phyloP scores from a whole-genome alignment of 2,113 vertebrate species.

The Oryzias woworae region DNA sequence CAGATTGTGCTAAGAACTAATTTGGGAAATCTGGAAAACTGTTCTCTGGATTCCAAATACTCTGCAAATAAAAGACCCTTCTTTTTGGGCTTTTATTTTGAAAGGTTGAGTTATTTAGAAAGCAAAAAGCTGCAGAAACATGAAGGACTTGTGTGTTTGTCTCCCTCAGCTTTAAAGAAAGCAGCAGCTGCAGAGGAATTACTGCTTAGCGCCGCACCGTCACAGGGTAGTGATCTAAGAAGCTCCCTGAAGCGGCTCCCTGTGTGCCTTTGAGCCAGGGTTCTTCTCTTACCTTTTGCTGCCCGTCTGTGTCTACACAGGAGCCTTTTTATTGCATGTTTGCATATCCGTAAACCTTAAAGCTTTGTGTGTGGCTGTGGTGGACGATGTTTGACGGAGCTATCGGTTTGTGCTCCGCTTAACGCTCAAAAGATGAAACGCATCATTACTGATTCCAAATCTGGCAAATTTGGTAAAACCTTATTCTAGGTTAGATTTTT shows the following conservation, averaged over 20 bases:
- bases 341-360: slow-evolving; percentile 11
- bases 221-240: slow-evolving; percentile 88
- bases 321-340: slow-evolving; percentile 31
- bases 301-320: slow-evolving; percentile 56
- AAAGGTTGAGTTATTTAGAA: no score
- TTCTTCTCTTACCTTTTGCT: slow-evolving; percentile 53
- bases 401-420: slow-evolving; percentile 47
- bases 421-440: no score
- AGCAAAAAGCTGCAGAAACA: neutral
- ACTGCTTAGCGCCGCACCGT: slow-evolving; percentile 81
- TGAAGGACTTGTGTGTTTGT: slow-evolving; percentile 19
- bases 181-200: slow-evolving; percentile 86
- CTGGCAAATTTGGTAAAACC: no score
- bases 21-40: neutral
- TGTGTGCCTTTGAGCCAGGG: slow-evolving; percentile 1
- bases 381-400: neutral
- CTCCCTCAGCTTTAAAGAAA: slow-evolving; percentile 57
- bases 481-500: no score
- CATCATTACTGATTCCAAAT: no score
- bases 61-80: no score
- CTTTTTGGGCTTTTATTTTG: no score
- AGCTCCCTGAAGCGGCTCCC: slow-evolving; percentile 38
- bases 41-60: neutral
- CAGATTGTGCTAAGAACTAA: no score
- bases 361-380: slow-evolving; percentile 19